Base-by-base conservation (phyloP, 2,113 vertebrate genomes). In the Gobius niger region DNA sequence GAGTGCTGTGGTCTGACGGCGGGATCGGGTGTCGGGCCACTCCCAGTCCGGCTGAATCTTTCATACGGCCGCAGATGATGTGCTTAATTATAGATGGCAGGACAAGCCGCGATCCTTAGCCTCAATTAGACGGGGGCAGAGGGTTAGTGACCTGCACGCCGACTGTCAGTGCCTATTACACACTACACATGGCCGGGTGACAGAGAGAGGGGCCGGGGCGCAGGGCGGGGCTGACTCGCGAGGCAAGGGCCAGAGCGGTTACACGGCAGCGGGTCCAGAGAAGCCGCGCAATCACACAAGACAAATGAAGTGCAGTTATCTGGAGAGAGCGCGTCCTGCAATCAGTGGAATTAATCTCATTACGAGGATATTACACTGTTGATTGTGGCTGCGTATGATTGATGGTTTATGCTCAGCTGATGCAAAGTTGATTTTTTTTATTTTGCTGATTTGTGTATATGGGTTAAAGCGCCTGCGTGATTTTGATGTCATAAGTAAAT, bases 61-160 rank as follows among this genome's bases (percentile, higher is more conserved):
- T 90, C 88, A 91, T 91, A 89, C 72, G 82, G 76, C 86, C 72
- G 81, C 84, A 85, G 90, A 90, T 89, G 86, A 90, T 82, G 86
- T 78, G 73, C 82, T 91, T 91, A 91, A 91, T 91, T 89, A 91
- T 91, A 86, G 78, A 91, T 91, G 88, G 85, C 90, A 85, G 90
- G 90, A 91, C 90, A 91, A 89, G 88, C 81, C 72, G 41, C 85
- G 88, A 91, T 90, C 88, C 88, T 91, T 91, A 91, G 88, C 88
- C 88, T 91, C 88, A 90, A 91, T 90, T 88, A 90, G 88, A 90
- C 74, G 16, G 67, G 86, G 86, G 85, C 85, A 85, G 77, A 44
- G 86, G 87, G 90, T 89, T 81, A 87, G 74, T 88, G 90, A 91
- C 90, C 90, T 86, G 87, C 86, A 73, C 87, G 65, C 16, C 79